phyloP scores from a whole-genome alignment of 2,888 invertebrate genomes.

The Agrilus cyanescens region DNA sequence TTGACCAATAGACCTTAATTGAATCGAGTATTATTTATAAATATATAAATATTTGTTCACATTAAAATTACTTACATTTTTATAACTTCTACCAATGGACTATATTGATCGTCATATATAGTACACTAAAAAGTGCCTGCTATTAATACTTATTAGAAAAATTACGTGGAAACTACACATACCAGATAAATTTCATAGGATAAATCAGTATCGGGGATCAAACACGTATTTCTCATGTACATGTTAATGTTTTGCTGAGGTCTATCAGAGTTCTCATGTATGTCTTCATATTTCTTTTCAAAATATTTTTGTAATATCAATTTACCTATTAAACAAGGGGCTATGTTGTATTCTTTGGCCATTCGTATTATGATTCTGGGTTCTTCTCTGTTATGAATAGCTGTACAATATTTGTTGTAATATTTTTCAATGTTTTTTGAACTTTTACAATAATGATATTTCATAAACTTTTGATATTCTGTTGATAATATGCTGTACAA shows the following conservation, averaged over 20 bases:
- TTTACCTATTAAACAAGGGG: slow-evolving; percentile 48
- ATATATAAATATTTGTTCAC: background rate
- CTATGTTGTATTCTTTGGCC: slow-evolving; percentile 39
- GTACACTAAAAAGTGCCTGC: slow-evolving; percentile 50
- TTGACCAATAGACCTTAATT: slow-evolving; percentile 60
- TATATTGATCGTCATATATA: slow-evolving; percentile 74
- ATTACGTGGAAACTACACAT: too few relatives aligned
- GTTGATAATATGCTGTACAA: slow-evolving; percentile 58
- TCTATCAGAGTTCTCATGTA: slow-evolving; percentile 20
- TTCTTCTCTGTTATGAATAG: slow-evolving; percentile 33
- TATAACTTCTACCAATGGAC: slow-evolving; percentile 66
- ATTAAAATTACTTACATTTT: slow-evolving; percentile 50
- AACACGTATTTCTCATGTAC: slow-evolving; percentile 57
- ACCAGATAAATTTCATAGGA: slow-evolving; percentile 67
- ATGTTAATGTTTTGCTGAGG: slow-evolving; percentile 37
- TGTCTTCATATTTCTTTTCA: slow-evolving; percentile 23
- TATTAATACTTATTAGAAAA: slow-evolving; percentile 11
- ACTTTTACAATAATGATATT: slow-evolving; percentile 47
- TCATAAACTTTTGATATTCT: slow-evolving; percentile 53
- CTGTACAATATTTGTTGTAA: slow-evolving; percentile 37
- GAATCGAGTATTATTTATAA: background rate
- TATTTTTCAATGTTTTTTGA: slow-evolving; percentile 40
- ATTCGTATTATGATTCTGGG: slow-evolving; percentile 51
- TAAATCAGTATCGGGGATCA: slow-evolving; percentile 57
- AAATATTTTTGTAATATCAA: slow-evolving; percentile 44